Conservation (phyloP, 2,797 vertebrate genomes). For the Anabacerthia variegaticeps region DNA sequence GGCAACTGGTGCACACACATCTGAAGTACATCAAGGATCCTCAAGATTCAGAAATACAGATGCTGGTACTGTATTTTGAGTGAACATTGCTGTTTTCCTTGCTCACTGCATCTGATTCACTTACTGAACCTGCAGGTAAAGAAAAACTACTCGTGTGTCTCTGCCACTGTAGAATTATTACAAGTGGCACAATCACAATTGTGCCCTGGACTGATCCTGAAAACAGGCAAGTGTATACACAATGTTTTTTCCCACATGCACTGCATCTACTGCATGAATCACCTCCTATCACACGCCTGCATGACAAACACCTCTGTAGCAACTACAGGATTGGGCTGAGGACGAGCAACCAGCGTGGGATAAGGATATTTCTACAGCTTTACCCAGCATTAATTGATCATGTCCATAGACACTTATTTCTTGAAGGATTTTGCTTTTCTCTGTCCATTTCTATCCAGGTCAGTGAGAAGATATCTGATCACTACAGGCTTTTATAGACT, state of each 20-base stretch:
- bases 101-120: not conserved
- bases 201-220: not conserved
- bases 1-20: fast-evolving
- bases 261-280: not conserved
- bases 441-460: not conserved
- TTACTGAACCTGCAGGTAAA: not conserved
- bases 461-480: not conserved
- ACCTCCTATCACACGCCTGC: fast-evolving
- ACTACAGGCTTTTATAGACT: not conserved
- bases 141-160: not conserved
- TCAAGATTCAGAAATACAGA: not conserved
- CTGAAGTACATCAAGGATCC: not conserved
- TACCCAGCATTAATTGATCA: not conserved
- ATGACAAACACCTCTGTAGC: not conserved
- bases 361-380: not conserved
- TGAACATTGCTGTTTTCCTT: not conserved
- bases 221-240: not conserved
- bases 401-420: not conserved
- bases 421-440: not conserved
- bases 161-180: not conserved
- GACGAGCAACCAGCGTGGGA: not conserved
- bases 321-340: not conserved
- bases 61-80: not conserved
- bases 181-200: not conserved
- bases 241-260: not conserved